Conservation (phyloP, 92 coral and sea anemone genomes). For the Porites lobata region DNA sequence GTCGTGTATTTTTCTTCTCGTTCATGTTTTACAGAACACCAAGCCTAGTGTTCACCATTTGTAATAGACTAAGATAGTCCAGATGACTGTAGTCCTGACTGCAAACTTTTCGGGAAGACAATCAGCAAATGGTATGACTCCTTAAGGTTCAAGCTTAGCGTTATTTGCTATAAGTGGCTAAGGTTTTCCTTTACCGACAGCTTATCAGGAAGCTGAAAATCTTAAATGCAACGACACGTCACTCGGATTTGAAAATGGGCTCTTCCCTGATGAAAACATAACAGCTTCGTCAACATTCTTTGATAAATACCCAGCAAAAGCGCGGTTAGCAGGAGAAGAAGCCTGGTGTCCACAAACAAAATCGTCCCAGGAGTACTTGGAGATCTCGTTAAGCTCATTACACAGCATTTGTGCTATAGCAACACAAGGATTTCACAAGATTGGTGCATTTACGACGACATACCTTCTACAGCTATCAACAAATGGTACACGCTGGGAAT, state of each 20-base stretch:
- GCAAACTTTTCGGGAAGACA: too few species aligned
- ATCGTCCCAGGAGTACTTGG: slow-evolving; percentile 19
- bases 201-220: not conserved
- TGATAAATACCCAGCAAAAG: not conserved
- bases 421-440: slow-evolving; percentile 18
- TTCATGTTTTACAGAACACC: too few species aligned
- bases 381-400: not conserved
- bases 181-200: slow-evolving; percentile 1
- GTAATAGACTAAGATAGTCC: too few species aligned
- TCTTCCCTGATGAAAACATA: not conserved
- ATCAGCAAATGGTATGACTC: too few species aligned
- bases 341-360: slow-evolving; percentile 43
- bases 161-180: too few species aligned
- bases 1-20: too few species aligned
- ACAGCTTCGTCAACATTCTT: not conserved
- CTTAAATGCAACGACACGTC: slow-evolving; percentile 12
- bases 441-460: slow-evolving; percentile 13
- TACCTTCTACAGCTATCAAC: slow-evolving; percentile 36
- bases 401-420: slow-evolving; percentile 36
- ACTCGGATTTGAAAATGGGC: slow-evolving; percentile 28
- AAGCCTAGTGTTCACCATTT: too few species aligned
- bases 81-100: too few species aligned
- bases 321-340: slow-evolving; percentile 23
- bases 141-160: too few species aligned
- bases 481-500: slow-evolving; percentile 36